A percentile compares a stretch with the other conserved stretches of the same genome.
These are phyloP conservation scores for Trichogramma dendrolimi DNA, from an alignment of 2,888 invertebrate genomes.

Conservation along the genomic window DNA sequence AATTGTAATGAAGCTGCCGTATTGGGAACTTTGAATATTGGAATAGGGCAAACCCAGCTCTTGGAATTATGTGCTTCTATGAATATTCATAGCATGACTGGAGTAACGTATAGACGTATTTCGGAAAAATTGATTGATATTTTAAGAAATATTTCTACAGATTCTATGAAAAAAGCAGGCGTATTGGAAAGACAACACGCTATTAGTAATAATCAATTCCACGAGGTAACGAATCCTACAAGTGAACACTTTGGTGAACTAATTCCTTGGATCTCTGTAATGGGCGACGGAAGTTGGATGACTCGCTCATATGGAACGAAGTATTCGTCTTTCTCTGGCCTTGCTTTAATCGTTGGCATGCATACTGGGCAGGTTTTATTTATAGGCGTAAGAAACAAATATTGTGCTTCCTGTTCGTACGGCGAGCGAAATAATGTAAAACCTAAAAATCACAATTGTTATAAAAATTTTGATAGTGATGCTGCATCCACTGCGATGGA, in stretches of 20 bases:
- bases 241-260: conserved; percentile 14
- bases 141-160: no score
- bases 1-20: conserved; percentile 25
- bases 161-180: conserved; percentile 17
- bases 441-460: conserved; percentile 21
- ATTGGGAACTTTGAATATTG: conserved; percentile 26
- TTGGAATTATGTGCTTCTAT: conserved; percentile 27
- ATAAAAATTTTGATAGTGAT: conserved; percentile 35
- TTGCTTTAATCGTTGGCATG: conserved; percentile 29
- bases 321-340: conserved; percentile 28
- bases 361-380: conserved; percentile 32
- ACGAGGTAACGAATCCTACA: no score
- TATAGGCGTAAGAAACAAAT: conserved; percentile 37
- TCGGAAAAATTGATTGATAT: no score
- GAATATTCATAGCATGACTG: conserved; percentile 27
- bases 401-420: conserved; percentile 29
- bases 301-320: conserved; percentile 28
- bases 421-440: conserved; percentile 4
- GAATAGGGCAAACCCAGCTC: conserved; percentile 30
- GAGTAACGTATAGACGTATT: conserved; percentile 15
- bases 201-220: no score
- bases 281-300: conserved; percentile 31
- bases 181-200: conserved; percentile 20
- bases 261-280: conserved; percentile 26
- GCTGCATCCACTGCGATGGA: conserved; percentile 37